Evolutionary conservation across 2,888 invertebrate species (phyloP).

Genomic region (Copidosoma aretas): DNA sequence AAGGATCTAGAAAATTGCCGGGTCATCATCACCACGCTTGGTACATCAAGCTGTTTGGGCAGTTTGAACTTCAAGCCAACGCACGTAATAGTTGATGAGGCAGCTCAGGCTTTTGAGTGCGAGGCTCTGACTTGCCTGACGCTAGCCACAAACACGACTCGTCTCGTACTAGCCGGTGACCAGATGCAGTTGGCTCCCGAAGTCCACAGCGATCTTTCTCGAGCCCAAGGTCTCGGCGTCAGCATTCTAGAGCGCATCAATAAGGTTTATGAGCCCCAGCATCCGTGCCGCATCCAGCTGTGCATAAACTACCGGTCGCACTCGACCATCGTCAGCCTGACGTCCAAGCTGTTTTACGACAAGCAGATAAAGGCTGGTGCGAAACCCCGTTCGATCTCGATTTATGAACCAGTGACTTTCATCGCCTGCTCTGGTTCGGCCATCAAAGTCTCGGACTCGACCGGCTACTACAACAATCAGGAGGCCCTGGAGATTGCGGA

Average conservation of each 20-base stretch:
- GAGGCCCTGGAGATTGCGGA: constrained; percentile 84
- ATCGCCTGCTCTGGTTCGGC: constrained; percentile 82
- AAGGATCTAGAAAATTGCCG: constrained; percentile 71
- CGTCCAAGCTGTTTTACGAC: constrained; percentile 82
- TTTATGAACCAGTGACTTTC: constrained; percentile 78
- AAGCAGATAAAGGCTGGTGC: constrained; percentile 77
- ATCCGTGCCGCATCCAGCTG: constrained; percentile 79
- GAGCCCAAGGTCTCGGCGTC: constrained; percentile 73
- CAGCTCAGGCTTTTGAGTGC: constrained; percentile 86
- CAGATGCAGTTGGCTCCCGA: constrained; percentile 87
- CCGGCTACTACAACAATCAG: constrained; percentile 82
- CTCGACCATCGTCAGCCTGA: constrained; percentile 80
- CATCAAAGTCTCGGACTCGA: constrained; percentile 75
- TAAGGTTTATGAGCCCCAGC: constrained; percentile 75
- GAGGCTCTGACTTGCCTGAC: constrained; percentile 83
- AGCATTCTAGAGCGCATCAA: constrained; percentile 81
- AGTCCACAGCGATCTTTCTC: constrained; percentile 77
- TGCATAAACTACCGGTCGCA: constrained; percentile 86
- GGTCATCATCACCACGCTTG: constrained; percentile 80
- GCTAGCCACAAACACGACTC: constrained; percentile 73
- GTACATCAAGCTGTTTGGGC: constrained; percentile 78
- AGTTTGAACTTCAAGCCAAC: constrained; percentile 75
- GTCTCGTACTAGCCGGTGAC: constrained; percentile 83
- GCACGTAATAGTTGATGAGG: constrained; percentile 85
- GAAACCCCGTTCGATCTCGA: constrained; percentile 71